Evolutionary conservation across 2,888 invertebrate species (phyloP).

Genomic region (Electrophaes corylata): DNA sequence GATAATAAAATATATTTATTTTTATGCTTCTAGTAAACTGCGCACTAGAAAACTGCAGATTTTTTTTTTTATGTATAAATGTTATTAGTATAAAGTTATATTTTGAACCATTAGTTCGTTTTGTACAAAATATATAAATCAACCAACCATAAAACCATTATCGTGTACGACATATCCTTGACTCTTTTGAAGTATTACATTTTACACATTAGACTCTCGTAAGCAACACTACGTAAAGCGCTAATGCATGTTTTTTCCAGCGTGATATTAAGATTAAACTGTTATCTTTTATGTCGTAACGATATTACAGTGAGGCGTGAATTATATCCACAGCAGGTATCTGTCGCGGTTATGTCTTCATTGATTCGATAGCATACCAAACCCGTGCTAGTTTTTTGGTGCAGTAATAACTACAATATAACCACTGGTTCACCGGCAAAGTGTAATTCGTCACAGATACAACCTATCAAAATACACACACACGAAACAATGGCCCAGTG

Average conservation of each 20-base stretch:
- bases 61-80: slow-evolving; percentile 9
- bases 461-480: slow-evolving; percentile 51
- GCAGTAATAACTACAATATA: slow-evolving; percentile 32
- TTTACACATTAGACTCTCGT: slow-evolving; percentile 53
- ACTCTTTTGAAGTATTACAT: slow-evolving; percentile 55
- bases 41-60: no score
- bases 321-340: slow-evolving; percentile 49
- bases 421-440: slow-evolving; percentile 43
- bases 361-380: slow-evolving; percentile 69
- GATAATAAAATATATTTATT: slow-evolving; percentile 4
- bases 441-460: slow-evolving; percentile 49
- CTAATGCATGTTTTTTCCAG: slow-evolving; percentile 76
- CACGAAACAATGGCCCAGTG: slow-evolving; percentile 67
- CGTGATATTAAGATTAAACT: slow-evolving; percentile 76
- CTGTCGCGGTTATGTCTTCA: slow-evolving; percentile 45
- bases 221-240: slow-evolving; percentile 57
- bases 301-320: slow-evolving; percentile 62
- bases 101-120: slow-evolving; percentile 15
- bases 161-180: slow-evolving; percentile 58
- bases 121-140: slow-evolving; percentile 34
- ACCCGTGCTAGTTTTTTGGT: slow-evolving; percentile 43
- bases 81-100: neutral
- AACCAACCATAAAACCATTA: slow-evolving; percentile 43
- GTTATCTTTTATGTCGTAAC: slow-evolving; percentile 75
- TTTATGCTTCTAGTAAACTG: neutral